These are phyloP conservation scores for Hippolais icterina DNA, from an alignment of 2,113 vertebrate species.

Conservation along the genomic window DNA sequence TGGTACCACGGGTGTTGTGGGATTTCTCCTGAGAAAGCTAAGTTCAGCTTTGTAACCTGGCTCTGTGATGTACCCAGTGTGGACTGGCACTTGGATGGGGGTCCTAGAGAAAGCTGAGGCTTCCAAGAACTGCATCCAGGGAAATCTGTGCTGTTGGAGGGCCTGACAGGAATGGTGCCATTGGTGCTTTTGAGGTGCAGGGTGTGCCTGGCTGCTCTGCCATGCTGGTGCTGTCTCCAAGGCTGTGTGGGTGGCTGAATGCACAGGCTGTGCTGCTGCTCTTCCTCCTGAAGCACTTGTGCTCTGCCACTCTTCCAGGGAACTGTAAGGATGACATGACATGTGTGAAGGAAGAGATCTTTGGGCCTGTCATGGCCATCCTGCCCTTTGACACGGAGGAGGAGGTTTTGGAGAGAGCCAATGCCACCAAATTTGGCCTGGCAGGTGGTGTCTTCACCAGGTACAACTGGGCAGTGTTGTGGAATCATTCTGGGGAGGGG, in stretches of 20 bases:
- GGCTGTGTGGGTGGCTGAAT: neutral
- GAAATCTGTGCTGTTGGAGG: neutral
- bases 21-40: neutral
- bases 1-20: neutral
- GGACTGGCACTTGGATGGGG: neutral
- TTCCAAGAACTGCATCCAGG: neutral
- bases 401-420: constrained; percentile 89
- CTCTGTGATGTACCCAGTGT: accelerated
- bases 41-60: neutral
- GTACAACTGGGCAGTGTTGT: constrained; percentile 49
- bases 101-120: neutral
- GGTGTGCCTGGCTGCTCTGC: neutral
- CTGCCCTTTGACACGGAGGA: constrained; percentile 91
- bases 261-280: neutral
- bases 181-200: neutral
- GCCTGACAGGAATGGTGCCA: neutral
- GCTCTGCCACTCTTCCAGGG: constrained; percentile 68
- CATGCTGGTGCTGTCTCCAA: neutral
- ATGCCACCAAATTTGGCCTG: constrained; percentile 86
- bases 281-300: neutral
- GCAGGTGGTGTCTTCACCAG: constrained; percentile 96
- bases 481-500: neutral
- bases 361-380: constrained; percentile 96
- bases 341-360: constrained; percentile 96
- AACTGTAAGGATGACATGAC: constrained; percentile 93